Base-by-base conservation (phyloP, 2,797 vertebrate species). In the Setipinna tenuifilis region DNA sequence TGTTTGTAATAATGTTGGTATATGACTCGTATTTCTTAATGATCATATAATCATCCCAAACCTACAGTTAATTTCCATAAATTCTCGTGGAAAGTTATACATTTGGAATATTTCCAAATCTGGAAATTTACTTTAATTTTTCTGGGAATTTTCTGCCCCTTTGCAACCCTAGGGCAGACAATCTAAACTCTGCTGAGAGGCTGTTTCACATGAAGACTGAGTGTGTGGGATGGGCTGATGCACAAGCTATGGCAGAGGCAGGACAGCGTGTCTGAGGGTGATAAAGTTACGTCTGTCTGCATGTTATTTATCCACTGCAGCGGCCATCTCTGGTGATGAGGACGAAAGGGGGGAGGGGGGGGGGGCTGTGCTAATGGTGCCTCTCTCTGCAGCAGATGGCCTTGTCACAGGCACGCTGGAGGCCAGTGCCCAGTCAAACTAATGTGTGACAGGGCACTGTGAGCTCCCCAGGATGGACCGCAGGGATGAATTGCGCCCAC, bases 351-450 rank as follows among this genome's bases (percentile, higher is more conserved):
- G 57, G 83, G 68, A 17, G 31, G 9, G 16, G 28, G 14, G 7
- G 16, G 31, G 71, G 31, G 31, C 31, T 78, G 31, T 35, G 71
- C 71, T 41, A 78, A 82, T 78, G 82, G 50, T 21, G 21, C 6
- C 25, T 83, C 57, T 83, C 80, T 59, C 16, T 25, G 78, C 14
- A 83, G 71, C 87, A 87, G 84, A 84, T 86, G 61, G 84, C 71
- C 59, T 58, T 75, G 82, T 87, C 84, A 46, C 84, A 57, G 82
- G 35, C 28, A 41, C 80, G 84, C 80, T 83, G 48, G 71, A 68
- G 65, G 57, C 50, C 65, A 71, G 48, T 54, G 25, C 25, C 65
- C 31, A 78, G 31, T 41, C 71, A 78, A 17, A 78, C 71, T 10
- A n/a, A 78, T 78, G 71, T 35, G 71, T 21, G 35, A 78, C 16